These are phyloP conservation scores for Philotrypesis tridentata DNA, from an alignment of 1,140 invertebrate species.

Conservation along the genomic window DNA sequence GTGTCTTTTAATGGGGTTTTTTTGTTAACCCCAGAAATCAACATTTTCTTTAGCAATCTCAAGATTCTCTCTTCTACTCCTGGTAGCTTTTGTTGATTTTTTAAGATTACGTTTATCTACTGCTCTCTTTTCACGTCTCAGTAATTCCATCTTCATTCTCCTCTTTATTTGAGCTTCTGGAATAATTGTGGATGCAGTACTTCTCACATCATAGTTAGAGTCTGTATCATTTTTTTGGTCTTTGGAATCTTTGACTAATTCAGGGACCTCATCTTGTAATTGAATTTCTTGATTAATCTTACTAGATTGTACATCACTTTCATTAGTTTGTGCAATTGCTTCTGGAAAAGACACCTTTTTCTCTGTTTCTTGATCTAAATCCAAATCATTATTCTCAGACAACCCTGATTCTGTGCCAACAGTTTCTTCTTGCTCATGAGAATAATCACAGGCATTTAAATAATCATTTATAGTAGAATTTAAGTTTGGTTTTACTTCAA, in stretches of 20 bases:
- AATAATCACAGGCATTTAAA: not conserved
- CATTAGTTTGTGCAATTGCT: not conserved
- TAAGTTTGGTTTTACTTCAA: constrained; percentile 5
- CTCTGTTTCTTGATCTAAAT: not conserved
- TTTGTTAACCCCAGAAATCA: constrained; percentile 28
- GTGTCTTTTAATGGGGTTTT: not conserved
- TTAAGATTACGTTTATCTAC: constrained; percentile 35
- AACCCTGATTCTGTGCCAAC: not conserved
- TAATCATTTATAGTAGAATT: not conserved
- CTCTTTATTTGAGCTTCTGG: constrained; percentile 17
- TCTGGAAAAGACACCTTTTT: not conserved
- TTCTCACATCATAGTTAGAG: not conserved
- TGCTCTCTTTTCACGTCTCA: constrained; percentile 27
- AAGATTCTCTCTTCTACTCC: constrained; percentile 38
- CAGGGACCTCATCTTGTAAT: not conserved
- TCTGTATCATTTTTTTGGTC: not conserved
- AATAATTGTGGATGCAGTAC: constrained; percentile 11
- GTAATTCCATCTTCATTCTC: constrained; percentile 23
- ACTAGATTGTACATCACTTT: not conserved
- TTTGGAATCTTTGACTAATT: not conserved
- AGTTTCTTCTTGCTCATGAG: not conserved
- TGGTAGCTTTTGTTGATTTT: constrained; percentile 9
- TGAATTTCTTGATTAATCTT: not conserved
- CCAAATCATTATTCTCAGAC: not conserved
- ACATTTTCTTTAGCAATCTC: constrained; percentile 26